Conservation (phyloP, 2,797 vertebrate genomes). For the Lycodopsis pacificus region DNA sequence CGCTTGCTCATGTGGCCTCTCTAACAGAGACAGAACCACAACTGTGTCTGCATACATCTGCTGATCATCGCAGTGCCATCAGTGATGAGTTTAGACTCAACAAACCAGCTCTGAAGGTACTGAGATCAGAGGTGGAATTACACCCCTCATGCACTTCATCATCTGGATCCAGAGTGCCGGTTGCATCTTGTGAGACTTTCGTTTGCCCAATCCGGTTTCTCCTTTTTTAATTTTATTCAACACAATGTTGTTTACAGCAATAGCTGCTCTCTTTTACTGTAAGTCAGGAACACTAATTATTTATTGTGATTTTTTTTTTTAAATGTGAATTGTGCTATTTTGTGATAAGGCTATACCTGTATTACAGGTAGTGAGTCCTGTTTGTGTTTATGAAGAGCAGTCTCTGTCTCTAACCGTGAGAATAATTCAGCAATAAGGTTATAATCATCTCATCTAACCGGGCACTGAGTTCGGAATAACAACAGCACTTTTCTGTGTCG, state of each 20-base stretch:
- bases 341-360: constrained; percentile 51
- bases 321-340: constrained; percentile 52
- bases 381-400: constrained; percentile 22
- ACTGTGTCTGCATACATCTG: constrained; percentile 39
- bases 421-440: constrained; percentile 72
- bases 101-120: constrained; percentile 37
- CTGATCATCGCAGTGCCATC: constrained; percentile 30
- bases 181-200: constrained; percentile 30
- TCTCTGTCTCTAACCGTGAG: constrained; percentile 39
- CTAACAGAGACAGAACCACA: background rate
- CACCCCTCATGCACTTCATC: constrained; percentile 42
- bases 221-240: constrained; percentile 51
- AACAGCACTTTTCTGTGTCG: constrained; percentile 72
- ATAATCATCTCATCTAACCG: constrained; percentile 73
- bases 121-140: constrained; percentile 31
- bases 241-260: constrained; percentile 71
- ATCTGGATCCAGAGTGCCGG: constrained; percentile 33
- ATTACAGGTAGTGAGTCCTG: constrained; percentile 30
- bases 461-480: constrained; percentile 52
- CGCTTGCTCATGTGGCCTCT: constrained; percentile 39
- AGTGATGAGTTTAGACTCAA: constrained; percentile 19
- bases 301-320: constrained; percentile 70
- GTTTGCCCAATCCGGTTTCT: constrained; percentile 28
- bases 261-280: constrained; percentile 66
- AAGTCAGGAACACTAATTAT: constrained; percentile 79